phyloP scores from a whole-genome alignment of 2,113 vertebrate species.

The Tretioscincus oriximinensis region DNA sequence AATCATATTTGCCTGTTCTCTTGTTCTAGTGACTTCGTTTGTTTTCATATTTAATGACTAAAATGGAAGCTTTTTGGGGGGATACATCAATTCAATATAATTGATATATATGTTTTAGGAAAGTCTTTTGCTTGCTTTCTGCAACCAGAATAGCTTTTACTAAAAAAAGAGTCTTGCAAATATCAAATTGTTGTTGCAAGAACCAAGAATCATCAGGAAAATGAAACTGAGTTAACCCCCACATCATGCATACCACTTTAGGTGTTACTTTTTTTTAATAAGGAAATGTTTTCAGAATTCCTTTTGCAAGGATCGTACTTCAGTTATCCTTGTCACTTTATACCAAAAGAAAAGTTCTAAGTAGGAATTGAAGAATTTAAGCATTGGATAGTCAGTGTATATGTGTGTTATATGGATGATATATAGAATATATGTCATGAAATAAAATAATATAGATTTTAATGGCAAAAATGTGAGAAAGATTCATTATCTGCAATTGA shows the following conservation, averaged over 20 bases:
- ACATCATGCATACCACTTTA: not conserved
- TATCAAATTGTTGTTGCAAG: not conserved
- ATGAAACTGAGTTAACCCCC: not conserved
- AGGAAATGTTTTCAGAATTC: not conserved
- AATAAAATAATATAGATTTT: not conserved
- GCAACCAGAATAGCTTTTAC: not conserved
- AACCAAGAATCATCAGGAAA: not conserved
- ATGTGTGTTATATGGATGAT: not conserved
- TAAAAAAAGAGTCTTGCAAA: not conserved
- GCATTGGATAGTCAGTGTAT: rapidly evolving
- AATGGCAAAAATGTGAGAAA: not conserved
- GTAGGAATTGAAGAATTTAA: not conserved
- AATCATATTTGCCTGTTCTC: not conserved
- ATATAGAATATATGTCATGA: not conserved
- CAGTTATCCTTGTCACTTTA: not conserved
- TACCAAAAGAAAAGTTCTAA: not conserved
- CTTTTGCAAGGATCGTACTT: no score
- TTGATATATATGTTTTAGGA: not conserved
- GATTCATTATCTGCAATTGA: not conserved
- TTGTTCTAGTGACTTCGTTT: not conserved
- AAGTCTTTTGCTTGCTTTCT: not conserved
- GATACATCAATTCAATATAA: not conserved
- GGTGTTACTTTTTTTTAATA: no score
- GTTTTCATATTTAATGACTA: not conserved
- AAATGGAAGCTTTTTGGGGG: not conserved